Evolutionary conservation across 1,140 invertebrate genomes (phyloP).

Genomic region (Aphelenchoides fujianensis): DNA sequence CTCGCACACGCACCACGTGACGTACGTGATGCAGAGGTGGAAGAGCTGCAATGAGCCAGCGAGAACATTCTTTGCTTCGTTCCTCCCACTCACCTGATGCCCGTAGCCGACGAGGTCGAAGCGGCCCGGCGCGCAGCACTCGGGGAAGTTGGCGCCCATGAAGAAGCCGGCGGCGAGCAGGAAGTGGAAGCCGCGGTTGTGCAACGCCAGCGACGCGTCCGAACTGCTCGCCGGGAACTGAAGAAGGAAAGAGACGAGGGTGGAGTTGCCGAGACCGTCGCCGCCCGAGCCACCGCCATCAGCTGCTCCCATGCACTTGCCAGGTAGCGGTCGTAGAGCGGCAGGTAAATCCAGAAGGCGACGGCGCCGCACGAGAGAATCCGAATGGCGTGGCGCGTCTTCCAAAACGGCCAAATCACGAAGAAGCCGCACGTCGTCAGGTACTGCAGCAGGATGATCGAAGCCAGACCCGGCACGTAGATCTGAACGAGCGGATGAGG

Average conservation of each 20-base stretch:
- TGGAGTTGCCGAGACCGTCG: too few relatives aligned
- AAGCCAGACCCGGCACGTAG: constrained; percentile 32
- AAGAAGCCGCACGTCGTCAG: constrained; percentile 34
- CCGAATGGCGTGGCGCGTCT: constrained; percentile 21
- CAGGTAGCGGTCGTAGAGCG: constrained; percentile 17
- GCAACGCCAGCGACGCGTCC: constrained; percentile 28
- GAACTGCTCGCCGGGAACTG: not conserved
- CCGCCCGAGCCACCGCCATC: not conserved
- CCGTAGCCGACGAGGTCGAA: constrained; percentile 53
- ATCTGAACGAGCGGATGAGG: constrained; percentile 23
- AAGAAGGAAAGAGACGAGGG: too few relatives aligned
- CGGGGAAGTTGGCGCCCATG: constrained; percentile 50
- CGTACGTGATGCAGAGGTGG: constrained; percentile 49
- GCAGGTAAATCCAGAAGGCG: constrained; percentile 31
- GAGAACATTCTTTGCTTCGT: constrained; percentile 3
- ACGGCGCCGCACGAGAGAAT: constrained; percentile 24
- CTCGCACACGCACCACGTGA: constrained; percentile 49
- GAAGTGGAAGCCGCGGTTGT: constrained; percentile 47
- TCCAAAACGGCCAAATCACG: constrained; percentile 18
- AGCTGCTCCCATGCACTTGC: not conserved
- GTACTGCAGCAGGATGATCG: constrained; percentile 20
- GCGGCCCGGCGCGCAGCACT: constrained; percentile 44
- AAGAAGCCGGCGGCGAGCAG: constrained; percentile 49
- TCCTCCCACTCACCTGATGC: constrained; percentile 33
- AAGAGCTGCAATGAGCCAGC: constrained; percentile 40